phyloP scores from a whole-genome alignment of 1,140 invertebrate genomes.

The Pseudomyrmex concolor region DNA sequence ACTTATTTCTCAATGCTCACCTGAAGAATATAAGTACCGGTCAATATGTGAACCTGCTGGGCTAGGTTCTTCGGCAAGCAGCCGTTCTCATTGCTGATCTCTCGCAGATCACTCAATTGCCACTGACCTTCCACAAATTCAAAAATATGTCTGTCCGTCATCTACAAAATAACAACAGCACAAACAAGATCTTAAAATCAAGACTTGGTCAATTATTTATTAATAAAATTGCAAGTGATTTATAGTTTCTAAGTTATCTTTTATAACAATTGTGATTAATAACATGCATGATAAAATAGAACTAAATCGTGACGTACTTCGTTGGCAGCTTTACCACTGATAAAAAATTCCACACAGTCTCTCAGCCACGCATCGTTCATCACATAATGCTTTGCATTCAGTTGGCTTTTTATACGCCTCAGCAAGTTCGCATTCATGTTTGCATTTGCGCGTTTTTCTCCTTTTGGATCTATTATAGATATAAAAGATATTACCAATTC shows the following conservation, averaged over 20 bases:
- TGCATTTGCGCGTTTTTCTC: background rate
- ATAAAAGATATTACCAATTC: too few species aligned
- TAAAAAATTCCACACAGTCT: conserved; percentile 79
- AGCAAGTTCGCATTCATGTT: conserved; percentile 69
- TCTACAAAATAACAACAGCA: conserved; percentile 21
- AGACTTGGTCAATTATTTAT: background rate
- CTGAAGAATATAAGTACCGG: conserved; percentile 87
- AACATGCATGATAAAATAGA: background rate
- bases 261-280: too few species aligned
- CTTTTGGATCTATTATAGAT: too few species aligned
- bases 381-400: conserved; percentile 70
- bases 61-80: conserved; percentile 86
- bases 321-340: conserved; percentile 12
- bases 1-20: conserved; percentile 75
- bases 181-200: background rate
- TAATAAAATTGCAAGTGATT: too few species aligned
- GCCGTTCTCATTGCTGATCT: conserved; percentile 84
- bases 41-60: conserved; percentile 82
- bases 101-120: conserved; percentile 87
- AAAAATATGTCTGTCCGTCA: conserved; percentile 65
- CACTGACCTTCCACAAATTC: conserved; percentile 86
- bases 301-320: conserved; percentile 9
- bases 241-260: too few species aligned
- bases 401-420: conserved; percentile 59
- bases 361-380: conserved; percentile 78